Evolutionary conservation across 2,113 vertebrate species (phyloP), one percentile per base, ranked within the genome.

Genomic region (Cochlearius cochlearius): DNA sequence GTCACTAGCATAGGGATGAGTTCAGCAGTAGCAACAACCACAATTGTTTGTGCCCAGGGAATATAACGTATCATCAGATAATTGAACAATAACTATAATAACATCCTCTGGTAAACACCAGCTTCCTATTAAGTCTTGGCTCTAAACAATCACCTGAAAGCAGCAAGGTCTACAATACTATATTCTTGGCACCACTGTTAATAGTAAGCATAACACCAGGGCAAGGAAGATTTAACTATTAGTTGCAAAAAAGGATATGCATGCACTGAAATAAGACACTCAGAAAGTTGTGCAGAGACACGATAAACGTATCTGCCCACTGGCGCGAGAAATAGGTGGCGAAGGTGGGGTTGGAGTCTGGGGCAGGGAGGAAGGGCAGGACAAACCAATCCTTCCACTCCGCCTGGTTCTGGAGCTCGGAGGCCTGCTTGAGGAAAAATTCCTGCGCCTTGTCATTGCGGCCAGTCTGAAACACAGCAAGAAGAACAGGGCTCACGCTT

Each of bases 361-460:
- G 99, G 29, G 96, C 52, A 1, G 98, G 97, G 73, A 99, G 97
- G 83, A 99, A 99, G 2, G 99, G 99, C 95, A 99, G 94, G 55
- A 98, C 98, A 87, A 99, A 99, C 99, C 99, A 99, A 91, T 99
- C 99, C 41, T 99, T 99, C 99, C 99, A 99, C 93, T 99, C 99
- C 0, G 75, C 92, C 97, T 99, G 99, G 96, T 98, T 98, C 98
- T 99, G 99, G 75, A 99, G 98, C 97, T 99, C 99, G 0, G 97
- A 69, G 8, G 99, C 99, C 94, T 99, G 99, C 97, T 98, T 99
- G 96, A 98, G 98, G 97, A 99, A 99, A 92, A 99, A 99, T 97
- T 99, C 99, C 76, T 99, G 99, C 0, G 99, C 99, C 97, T 98
- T 99, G 95, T 99, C 99, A 63, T 97, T 97, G 96, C 99, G 98